Evolutionary conservation across 2,113 vertebrate species (phyloP).

Genomic region (Datnioides undecimradiatus): DNA sequence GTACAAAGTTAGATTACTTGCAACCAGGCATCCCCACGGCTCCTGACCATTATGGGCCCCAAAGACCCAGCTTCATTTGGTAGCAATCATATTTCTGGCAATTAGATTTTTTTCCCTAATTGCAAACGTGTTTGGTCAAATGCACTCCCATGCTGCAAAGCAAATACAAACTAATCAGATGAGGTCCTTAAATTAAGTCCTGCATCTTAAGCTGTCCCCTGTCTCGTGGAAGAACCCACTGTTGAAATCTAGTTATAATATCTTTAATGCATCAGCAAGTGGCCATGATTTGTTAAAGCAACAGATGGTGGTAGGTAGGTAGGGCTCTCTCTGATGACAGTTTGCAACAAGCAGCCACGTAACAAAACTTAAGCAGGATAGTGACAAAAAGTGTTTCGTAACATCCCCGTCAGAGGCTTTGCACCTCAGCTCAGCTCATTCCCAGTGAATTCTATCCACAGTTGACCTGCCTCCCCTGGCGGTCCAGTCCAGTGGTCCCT

Average conservation of each 20-base stretch:
- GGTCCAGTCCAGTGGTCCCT: conserved; percentile 53
- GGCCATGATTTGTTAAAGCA: neutral
- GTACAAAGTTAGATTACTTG: too few species aligned
- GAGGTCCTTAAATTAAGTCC: too few species aligned
- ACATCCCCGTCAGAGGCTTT: neutral
- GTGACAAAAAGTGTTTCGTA: neutral
- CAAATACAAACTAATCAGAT: too few species aligned
- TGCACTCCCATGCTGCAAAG: too few species aligned
- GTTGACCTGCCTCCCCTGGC: conserved; percentile 50
- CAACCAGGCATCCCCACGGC: too few species aligned
- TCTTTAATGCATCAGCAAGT: neutral
- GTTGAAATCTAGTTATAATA: neutral
- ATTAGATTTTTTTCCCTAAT: too few species aligned
- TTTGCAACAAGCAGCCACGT: neutral
- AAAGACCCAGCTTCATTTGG: too few species aligned
- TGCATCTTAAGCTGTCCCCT: neutral
- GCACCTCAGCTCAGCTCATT: neutral
- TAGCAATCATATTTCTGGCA: too few species aligned
- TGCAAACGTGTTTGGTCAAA: too few species aligned
- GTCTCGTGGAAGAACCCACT: neutral
- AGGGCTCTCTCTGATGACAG: neutral
- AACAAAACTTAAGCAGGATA: neutral
- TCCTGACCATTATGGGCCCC: too few species aligned
- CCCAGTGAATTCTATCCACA: conserved; percentile 49
- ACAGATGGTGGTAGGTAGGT: neutral